A percentile compares a stretch with the other conserved stretches of the same genome.
phyloP scores from a whole-genome alignment of 1,140 invertebrate species.

The Pseudomyrmex dendroicus region DNA sequence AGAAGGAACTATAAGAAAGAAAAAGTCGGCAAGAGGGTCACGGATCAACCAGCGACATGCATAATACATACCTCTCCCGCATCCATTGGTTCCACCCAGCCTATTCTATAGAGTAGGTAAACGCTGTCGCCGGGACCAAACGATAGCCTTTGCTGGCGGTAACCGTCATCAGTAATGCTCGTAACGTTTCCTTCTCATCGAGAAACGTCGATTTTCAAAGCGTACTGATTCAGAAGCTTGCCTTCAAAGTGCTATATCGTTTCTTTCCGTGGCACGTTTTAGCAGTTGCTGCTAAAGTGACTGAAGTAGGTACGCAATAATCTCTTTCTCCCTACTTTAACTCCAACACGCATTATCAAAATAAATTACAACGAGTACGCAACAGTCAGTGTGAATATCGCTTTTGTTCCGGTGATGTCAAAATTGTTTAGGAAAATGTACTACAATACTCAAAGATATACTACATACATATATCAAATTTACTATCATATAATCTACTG shows the following conservation, averaged over 20 bases:
- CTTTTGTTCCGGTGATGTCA: too few relatives aligned
- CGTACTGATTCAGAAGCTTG: slow-evolving; percentile 29
- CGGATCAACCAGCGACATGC: slow-evolving; percentile 68
- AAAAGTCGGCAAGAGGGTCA: slow-evolving; percentile 53
- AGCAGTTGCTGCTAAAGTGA: not conserved
- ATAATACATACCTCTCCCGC: slow-evolving; percentile 68
- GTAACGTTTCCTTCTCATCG: slow-evolving; percentile 42
- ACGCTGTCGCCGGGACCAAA: slow-evolving; percentile 10
- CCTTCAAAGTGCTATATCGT: not conserved
- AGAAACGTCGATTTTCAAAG: slow-evolving; percentile 2
- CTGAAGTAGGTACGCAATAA: slow-evolving; percentile 15
- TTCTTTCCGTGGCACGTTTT: slow-evolving; percentile 26
- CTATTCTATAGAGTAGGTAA: slow-evolving; percentile 42
- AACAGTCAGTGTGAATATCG: too few relatives aligned
- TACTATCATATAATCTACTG: not conserved
- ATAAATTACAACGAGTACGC: too few relatives aligned
- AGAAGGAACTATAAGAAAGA: slow-evolving; percentile 3
- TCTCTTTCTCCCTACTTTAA: not conserved
- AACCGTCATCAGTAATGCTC: slow-evolving; percentile 40
- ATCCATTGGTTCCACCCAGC: slow-evolving; percentile 47
- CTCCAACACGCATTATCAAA: not conserved
- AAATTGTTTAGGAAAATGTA: too few relatives aligned
- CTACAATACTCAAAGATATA: too few relatives aligned
- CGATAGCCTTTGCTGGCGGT: slow-evolving; percentile 22
- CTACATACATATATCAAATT: too few relatives aligned